A percentile compares a stretch with the other conserved stretches of the same genome.
phyloP scores from a whole-genome alignment of 2,113 vertebrate species.

The Coturnix japonica region DNA sequence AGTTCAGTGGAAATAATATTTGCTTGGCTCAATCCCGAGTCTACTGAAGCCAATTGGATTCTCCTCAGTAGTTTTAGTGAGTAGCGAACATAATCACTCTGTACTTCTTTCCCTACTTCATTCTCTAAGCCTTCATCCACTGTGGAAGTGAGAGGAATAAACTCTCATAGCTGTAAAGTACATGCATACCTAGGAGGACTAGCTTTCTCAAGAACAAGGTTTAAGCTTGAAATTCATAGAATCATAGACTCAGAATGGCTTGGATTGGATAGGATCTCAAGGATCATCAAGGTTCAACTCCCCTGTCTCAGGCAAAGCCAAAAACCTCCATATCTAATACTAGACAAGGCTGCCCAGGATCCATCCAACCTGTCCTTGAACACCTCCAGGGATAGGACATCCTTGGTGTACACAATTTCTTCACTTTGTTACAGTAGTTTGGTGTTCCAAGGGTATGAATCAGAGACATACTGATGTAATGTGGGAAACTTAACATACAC shows the following conservation, averaged over 20 bases:
- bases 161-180: background rate
- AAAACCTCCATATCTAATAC: no score
- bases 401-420: background rate
- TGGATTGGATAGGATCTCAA: no score
- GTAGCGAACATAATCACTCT: background rate
- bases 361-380: no score
- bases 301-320: no score
- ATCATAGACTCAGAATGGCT: no score
- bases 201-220: background rate
- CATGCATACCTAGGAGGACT: background rate
- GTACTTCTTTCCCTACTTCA: background rate
- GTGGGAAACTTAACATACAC: background rate
- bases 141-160: background rate
- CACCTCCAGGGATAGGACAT: no score
- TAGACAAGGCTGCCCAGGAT: no score
- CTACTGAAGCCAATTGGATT: background rate
- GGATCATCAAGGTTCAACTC: no score
- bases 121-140: background rate
- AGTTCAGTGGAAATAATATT: background rate
- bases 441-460: background rate
- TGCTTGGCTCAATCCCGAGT: background rate
- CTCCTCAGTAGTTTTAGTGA: rapidly evolving
- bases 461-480: background rate
- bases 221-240: background rate
- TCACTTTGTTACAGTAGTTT: background rate